Evolutionary conservation across 2,797 vertebrate species (phyloP), one percentile per base, ranked within the genome.

Genomic region (Limnodromus scolopaceus): DNA sequence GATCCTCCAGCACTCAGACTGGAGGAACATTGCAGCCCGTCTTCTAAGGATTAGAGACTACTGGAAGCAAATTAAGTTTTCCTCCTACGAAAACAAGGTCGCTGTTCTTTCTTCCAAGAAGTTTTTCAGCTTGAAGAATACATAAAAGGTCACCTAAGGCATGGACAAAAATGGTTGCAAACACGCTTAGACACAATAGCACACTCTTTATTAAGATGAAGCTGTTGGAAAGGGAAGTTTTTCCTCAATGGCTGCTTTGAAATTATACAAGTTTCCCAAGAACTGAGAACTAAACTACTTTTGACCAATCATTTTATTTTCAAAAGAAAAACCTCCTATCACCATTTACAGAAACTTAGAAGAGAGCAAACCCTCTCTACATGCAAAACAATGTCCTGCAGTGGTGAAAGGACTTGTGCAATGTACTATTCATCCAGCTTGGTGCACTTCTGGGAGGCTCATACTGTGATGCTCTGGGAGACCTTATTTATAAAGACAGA

Each of bases 1-100:
- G 91, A 95, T 93, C 83, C 77, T 71, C 28, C 74, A 84, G 80
- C 77, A 75, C 91, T 57, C 28, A 34, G 39, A 32, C 34, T 13
- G 55, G 14, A 65, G 34, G 46, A 78, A 72, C 19, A 72, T 4
- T 51, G 83, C 69, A 86, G 57, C 18, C 80, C 43, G 2, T 87
- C 58, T 76, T 57, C 36, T 46, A 64, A 39, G 16, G 28, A 64
- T 11, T 61, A 57, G 0, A 77, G 28, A 23, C 49, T 82, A 61
- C 19, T 9, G n/a, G n/a, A 25, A 79, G n/a, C 53, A 93, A 93
- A 88, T 43, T 17, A 54, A 3, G 8, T 53, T 86, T 64, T 71
- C 45, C 48, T 61, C 64, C 48, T 16, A 45, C 9, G 32, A 75
- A 87, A 93, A 68, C 14, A 64, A 57, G 30, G 8, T n/a, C 36